phyloP scores from a whole-genome alignment of 2,113 vertebrate species.

The Marmota flaviventris region DNA sequence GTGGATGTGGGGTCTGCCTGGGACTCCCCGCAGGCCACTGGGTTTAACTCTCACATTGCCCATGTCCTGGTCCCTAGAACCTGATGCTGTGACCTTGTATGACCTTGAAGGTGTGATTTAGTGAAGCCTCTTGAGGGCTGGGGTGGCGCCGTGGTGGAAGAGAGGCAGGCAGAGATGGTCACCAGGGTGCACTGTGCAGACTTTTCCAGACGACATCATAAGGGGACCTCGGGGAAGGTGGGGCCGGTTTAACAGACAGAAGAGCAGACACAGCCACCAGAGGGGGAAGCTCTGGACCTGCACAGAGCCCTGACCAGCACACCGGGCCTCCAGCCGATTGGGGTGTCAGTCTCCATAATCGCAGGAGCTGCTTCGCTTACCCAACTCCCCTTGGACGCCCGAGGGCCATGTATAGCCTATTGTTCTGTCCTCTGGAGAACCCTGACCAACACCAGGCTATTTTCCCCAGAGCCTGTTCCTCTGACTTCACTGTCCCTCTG shows the following conservation, averaged over 20 bases:
- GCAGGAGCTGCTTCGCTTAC: not conserved
- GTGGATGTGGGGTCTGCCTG: not conserved
- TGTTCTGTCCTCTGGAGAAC: not conserved
- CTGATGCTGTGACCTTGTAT: not conserved
- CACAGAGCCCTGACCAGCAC: too few species aligned
- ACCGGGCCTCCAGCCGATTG: not conserved
- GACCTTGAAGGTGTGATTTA: not conserved
- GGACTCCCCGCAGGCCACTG: not conserved
- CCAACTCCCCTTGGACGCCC: too few species aligned
- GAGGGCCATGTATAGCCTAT: too few species aligned
- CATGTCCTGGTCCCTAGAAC: too few species aligned
- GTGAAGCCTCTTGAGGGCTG: not conserved
- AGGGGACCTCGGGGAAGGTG: not conserved
- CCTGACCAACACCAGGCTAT: not conserved
- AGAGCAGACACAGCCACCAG: not conserved
- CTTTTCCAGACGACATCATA: too few species aligned
- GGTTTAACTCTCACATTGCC: not conserved
- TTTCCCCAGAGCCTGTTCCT: not conserved
- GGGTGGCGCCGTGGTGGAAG: accelerated
- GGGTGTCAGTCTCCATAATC: not conserved
- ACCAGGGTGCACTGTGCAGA: too few species aligned
- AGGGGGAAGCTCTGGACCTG: not conserved
- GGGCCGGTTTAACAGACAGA: not conserved
- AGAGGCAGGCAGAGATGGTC: not conserved
- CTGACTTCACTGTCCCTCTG: accelerated